Evolutionary conservation across 2,797 vertebrate genomes (phyloP).

Genomic region (Notolepis coatsorum): DNA sequence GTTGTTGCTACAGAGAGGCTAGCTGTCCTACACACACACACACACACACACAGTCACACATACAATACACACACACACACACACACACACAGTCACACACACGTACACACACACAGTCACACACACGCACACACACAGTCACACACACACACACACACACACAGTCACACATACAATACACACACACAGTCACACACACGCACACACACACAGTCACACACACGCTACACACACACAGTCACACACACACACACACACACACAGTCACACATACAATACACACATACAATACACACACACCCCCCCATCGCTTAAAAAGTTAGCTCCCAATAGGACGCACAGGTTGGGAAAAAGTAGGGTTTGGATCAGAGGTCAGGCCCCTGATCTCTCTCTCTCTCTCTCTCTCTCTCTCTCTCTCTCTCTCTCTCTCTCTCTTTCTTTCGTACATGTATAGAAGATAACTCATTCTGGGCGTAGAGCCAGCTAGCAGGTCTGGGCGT

Average conservation of each 20-base stretch:
- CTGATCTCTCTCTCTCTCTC: too few species aligned
- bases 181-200: constrained; percentile 11
- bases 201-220: constrained; percentile 30
- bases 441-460: too few species aligned
- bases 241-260: constrained; percentile 12
- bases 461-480: too few species aligned
- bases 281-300: constrained; percentile 29
- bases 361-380: too few species aligned
- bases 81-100: too few species aligned
- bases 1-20: neutral
- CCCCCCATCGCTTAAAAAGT: constrained; percentile 35
- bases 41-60: neutral
- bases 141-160: too few species aligned
- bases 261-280: constrained; percentile 26
- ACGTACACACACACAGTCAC: too few species aligned
- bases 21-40: neutral
- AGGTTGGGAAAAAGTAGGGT: constrained; percentile 23
- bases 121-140: too few species aligned
- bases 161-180: neutral
- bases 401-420: too few species aligned
- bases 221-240: constrained; percentile 11
- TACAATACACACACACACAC: neutral
- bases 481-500: too few species aligned
- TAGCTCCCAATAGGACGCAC: constrained; percentile 54
- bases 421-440: too few species aligned